Evolutionary conservation across 1,140 invertebrate species (phyloP), one percentile per base, ranked within the genome.

Genomic region (Spodoptera litura): DNA sequence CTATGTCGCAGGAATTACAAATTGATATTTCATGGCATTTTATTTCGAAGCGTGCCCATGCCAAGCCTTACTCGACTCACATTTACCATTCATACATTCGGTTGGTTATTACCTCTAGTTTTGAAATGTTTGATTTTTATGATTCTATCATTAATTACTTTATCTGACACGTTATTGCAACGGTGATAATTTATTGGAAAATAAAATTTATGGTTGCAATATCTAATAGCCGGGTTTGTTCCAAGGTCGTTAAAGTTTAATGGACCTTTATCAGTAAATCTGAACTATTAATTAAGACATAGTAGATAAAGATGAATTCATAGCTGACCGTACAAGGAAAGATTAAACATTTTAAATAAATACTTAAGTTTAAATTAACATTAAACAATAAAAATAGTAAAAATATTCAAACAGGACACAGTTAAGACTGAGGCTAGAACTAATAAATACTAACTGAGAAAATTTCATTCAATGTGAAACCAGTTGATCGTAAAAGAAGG

Each of bases 401-500:
- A 66, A 25, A 25, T 11, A 52, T 27, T 49, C 62, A 51, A 15
- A 13, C 62, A 5, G 10, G 10, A 27, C 25, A 52, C 25, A 20
- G 27, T 4, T 10, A 9, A 51, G 20, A 20, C 31, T 64, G 25
- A 13, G 52, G 9, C 11, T 27, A 68, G 10, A 68, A 20, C 10
- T 25, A 68, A 25, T 11, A 68, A 27, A 68, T 53, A 11, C 27
- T 13, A 38, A 11, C 52, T 13, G 31, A 56, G 68, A 72, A 56
- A 56, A 38, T 49, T 72, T 72, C 68, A 72, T 72, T 72, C 68
- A 72, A 72, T 56, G 53, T 13, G 20, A 52, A 72, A 72, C 68
- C 68, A 56, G 51, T 56, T 72, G 27, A 15, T 56, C 27, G 20
- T 44, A 72, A 72, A 72, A 56, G 20, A 27, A 70, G 27, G 15